These are phyloP conservation scores for Ammodytes dubius DNA, from an alignment of 2,113 vertebrate species.

Conservation along the genomic window DNA sequence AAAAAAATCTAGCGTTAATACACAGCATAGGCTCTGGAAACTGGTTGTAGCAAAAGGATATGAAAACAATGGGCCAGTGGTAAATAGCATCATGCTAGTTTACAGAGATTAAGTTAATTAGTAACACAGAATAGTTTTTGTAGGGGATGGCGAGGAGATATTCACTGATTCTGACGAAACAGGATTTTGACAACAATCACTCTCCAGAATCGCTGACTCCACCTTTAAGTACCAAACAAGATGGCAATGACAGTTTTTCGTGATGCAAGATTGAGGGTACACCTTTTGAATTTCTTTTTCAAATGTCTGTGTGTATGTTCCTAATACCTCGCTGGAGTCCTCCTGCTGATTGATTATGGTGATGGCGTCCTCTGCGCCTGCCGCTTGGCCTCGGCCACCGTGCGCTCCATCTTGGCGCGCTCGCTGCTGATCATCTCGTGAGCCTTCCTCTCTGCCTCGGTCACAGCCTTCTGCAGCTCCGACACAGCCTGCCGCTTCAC, in stretches of 20 bases:
- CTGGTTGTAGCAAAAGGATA: no score
- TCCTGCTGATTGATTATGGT: constrained; percentile 95
- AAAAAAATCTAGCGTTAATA: no score
- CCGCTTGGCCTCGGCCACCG: constrained; percentile 93
- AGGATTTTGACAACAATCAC: no score
- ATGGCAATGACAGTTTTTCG: not conserved
- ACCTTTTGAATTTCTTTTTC: not conserved
- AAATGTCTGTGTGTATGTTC: not conserved
- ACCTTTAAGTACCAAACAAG: not conserved
- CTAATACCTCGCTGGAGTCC: constrained; percentile 95
- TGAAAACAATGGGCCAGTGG: no score
- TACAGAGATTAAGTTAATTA: no score
- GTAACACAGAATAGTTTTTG: no score
- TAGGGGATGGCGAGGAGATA: no score
- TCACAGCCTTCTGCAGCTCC: constrained; percentile 97
- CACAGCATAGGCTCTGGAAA: no score
- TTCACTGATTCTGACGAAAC: no score
- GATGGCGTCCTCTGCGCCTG: constrained; percentile 95
- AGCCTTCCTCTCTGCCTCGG: constrained; percentile 95
- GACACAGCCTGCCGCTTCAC: constrained; percentile 98
- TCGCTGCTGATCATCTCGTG: constrained; percentile 96
- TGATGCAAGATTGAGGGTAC: constrained; percentile 13
- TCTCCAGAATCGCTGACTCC: no score
- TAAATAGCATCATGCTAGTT: no score
- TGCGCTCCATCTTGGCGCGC: constrained; percentile 96